Evolutionary conservation across 2,113 vertebrate species (phyloP).

Genomic region (Callionymus lyra): DNA sequence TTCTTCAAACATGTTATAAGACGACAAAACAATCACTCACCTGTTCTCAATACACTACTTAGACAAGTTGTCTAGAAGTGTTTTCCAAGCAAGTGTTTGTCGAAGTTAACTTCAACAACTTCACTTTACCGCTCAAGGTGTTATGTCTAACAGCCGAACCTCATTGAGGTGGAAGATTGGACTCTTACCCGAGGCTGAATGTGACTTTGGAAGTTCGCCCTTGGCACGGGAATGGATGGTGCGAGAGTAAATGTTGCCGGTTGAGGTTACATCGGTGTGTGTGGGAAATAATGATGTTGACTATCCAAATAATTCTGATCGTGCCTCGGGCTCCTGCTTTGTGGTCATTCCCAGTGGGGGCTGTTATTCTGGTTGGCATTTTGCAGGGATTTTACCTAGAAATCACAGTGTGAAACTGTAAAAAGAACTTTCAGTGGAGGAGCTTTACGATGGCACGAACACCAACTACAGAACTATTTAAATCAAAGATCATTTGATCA

Average conservation of each 20-base stretch:
- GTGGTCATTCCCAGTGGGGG: conserved; percentile 14
- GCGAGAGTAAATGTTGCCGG: conserved; percentile 22
- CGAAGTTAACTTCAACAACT: conserved; percentile 18
- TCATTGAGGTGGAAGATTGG: conserved; percentile 6
- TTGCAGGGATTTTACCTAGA: conserved; percentile 5
- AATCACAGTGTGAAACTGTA: no score
- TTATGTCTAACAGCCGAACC: conserved; percentile 1
- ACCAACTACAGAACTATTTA: no score
- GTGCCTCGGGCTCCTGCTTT: conserved; percentile 24
- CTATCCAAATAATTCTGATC: conserved; percentile 22
- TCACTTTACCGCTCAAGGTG: conserved; percentile 11
- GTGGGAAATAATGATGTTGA: conserved; percentile 29
- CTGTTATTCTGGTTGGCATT: conserved; percentile 15
- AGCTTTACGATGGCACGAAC: no score
- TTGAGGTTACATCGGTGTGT: conserved; percentile 18
- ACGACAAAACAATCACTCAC: no score
- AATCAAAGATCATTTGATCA: no score
- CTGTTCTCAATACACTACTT: no score
- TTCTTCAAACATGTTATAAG: no score
- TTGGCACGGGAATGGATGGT: conserved; percentile 32
- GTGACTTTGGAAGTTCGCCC: conserved; percentile 35
- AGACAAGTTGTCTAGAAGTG: no score
- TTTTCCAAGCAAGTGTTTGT: conserved; percentile 7
- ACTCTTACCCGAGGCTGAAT: conserved; percentile 38
- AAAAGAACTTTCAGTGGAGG: no score